Conservation (phyloP, 92 coral and sea anemone genomes). For the Porites rus region DNA sequence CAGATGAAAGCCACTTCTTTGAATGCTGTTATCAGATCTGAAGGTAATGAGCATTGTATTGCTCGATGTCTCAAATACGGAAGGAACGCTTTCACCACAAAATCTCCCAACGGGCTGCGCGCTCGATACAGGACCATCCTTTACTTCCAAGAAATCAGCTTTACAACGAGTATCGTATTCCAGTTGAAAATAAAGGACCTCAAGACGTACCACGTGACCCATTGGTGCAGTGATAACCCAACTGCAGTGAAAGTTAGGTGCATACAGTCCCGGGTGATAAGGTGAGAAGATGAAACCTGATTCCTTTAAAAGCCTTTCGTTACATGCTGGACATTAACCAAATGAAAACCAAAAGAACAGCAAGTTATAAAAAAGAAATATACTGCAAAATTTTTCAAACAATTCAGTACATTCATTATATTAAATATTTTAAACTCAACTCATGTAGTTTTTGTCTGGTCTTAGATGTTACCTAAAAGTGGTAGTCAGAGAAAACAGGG, state of each 20-base stretch:
- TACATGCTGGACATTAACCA: conserved; percentile 39
- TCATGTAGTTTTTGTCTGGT: too few relatives aligned
- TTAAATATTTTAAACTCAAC: too few relatives aligned
- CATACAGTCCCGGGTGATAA: conserved; percentile 69
- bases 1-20: conserved; percentile 60
- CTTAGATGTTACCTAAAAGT: too few relatives aligned
- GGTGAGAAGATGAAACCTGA: conserved; percentile 65
- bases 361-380: neutral
- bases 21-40: conserved; percentile 38
- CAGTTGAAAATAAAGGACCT: conserved; percentile 46
- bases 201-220: conserved; percentile 56
- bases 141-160: conserved; percentile 54
- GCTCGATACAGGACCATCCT: conserved; percentile 26
- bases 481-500: too few relatives aligned
- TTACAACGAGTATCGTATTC: conserved; percentile 50
- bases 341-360: neutral
- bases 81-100: conserved; percentile 67
- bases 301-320: conserved; percentile 14
- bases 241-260: conserved; percentile 59
- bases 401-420: too few relatives aligned
- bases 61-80: conserved; percentile 35
- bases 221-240: conserved; percentile 63
- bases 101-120: conserved; percentile 44
- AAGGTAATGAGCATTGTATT: conserved; percentile 56
- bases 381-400: too few relatives aligned